Percentiles rank a stretch among this genome's conserved stretches.
phyloP scores from a whole-genome alignment of 2,888 invertebrate genomes.

The Griposia aprilina region DNA sequence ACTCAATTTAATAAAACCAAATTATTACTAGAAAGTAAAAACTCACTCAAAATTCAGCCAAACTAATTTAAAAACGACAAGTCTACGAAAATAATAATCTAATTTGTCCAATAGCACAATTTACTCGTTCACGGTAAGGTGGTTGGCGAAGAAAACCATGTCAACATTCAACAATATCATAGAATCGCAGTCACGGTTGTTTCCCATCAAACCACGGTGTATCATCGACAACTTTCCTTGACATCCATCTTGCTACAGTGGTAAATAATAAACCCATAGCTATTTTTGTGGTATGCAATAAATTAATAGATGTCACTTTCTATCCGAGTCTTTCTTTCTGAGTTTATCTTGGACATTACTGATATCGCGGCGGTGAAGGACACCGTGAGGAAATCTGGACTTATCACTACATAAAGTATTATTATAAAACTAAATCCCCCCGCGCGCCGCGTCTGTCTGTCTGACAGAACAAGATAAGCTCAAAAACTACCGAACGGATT shows the following conservation, averaged over 20 bases:
- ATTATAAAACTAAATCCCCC: no score
- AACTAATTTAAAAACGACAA: constrained; percentile 46
- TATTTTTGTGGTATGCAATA: constrained; percentile 51
- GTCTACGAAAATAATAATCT: constrained; percentile 51
- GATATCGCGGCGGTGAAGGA: no score
- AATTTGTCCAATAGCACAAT: constrained; percentile 52
- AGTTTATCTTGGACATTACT: not conserved
- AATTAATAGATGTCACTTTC: constrained; percentile 56
- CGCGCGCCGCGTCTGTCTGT: no score
- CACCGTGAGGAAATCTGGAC: not conserved
- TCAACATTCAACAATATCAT: constrained; percentile 45
- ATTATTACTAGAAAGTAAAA: constrained; percentile 54
- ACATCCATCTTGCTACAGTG: constrained; percentile 42
- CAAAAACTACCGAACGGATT: no score
- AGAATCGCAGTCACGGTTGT: constrained; percentile 49
- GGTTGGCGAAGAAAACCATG: constrained; percentile 61
- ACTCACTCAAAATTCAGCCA: constrained; percentile 19
- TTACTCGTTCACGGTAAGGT: constrained; percentile 54
- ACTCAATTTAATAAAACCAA: constrained; percentile 37
- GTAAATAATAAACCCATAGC: constrained; percentile 19
- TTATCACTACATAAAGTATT: not conserved
- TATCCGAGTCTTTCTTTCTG: constrained; percentile 16
- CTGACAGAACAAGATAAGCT: no score
- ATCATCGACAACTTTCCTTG: constrained; percentile 61
- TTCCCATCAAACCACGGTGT: constrained; percentile 38